Evolutionary conservation across 2,113 vertebrate species (phyloP).

Genomic region (Tragelaphus strepsiceros): DNA sequence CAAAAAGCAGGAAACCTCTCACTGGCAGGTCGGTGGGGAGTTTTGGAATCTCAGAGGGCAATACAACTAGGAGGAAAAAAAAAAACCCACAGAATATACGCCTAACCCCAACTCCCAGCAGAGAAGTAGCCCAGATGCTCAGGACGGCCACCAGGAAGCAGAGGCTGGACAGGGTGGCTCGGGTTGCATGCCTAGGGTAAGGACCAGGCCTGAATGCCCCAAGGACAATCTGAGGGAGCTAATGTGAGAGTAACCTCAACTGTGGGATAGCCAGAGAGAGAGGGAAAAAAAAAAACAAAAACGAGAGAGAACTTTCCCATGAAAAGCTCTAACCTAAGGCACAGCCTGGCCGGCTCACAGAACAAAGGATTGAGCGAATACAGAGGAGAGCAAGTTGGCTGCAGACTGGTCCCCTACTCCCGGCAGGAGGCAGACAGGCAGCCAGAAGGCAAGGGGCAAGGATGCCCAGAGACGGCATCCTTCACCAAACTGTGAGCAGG

Average conservation of each 20-base stretch:
- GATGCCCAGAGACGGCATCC: background rate
- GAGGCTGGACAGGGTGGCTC: background rate
- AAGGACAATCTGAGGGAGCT: background rate
- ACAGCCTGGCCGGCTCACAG: background rate
- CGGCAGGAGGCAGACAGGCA: background rate
- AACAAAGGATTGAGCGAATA: background rate
- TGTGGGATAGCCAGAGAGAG: background rate
- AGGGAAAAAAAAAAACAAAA: rapidly evolving
- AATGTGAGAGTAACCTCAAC: background rate
- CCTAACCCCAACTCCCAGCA: background rate
- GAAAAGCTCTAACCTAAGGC: background rate
- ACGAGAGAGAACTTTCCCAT: background rate
- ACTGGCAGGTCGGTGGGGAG: background rate
- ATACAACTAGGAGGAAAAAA: background rate
- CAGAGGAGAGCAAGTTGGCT: background rate
- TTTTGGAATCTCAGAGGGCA: background rate
- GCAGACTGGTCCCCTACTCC: background rate
- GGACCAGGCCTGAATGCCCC: background rate
- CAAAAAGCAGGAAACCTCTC: background rate
- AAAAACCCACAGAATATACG: rapidly evolving
- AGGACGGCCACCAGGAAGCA: background rate
- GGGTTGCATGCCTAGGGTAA: background rate
- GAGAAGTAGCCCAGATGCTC: background rate
- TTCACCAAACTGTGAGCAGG: background rate
- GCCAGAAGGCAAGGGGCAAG: background rate